Base-by-base conservation (phyloP, 2,113 vertebrate genomes). In the Oncorhynchus kisutch region DNA sequence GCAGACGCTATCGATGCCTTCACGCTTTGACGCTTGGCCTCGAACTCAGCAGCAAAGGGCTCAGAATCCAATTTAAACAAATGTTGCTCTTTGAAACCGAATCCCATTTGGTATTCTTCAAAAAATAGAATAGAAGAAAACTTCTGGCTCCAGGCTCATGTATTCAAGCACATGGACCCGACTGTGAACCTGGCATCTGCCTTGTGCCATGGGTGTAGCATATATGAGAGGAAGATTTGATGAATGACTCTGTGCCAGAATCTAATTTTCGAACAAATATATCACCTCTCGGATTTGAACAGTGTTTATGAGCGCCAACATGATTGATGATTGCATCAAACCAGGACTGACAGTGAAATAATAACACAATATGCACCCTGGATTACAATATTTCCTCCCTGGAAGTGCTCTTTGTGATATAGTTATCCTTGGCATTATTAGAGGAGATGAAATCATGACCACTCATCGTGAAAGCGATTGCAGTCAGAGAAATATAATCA, bases 231-330 rank as follows among this genome's bases (percentile, higher is more conserved):
- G 79, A 54, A 72, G 75, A 71, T 71, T 85, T 91, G 87, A 90
- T 85, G 75, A 88, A 91, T 85, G 86, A 88, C 72, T 31, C 68
- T n/a, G 78, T 60, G 49, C 64, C 64, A 5, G 82, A 89, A 91
- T 91, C 84, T 88, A 90, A 92, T 92, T 88, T 62, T 85, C 75
- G 70, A 39, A 86, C 81, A 78, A 90, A 90, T 74, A 64, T 83
- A 76, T 85, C 82, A 69, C 78, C 82, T 91, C 86, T 88, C 84
- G 85, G 80, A 84, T 78, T 78, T 67, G 83, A 89, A 81, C 78
- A 73, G 77, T 88, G 85, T 88, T 89, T 90, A 87, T 86, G 89
- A 89, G 87, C 6, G 16, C 80, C 27, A 24, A n/a, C 0, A 80
- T 88, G 90, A 92, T 88, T 85, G 84, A 92, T 91, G 90, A 88